These are phyloP conservation scores for Molossus molossus DNA, from an alignment of 2,797 vertebrate species.

Conservation along the genomic window DNA sequence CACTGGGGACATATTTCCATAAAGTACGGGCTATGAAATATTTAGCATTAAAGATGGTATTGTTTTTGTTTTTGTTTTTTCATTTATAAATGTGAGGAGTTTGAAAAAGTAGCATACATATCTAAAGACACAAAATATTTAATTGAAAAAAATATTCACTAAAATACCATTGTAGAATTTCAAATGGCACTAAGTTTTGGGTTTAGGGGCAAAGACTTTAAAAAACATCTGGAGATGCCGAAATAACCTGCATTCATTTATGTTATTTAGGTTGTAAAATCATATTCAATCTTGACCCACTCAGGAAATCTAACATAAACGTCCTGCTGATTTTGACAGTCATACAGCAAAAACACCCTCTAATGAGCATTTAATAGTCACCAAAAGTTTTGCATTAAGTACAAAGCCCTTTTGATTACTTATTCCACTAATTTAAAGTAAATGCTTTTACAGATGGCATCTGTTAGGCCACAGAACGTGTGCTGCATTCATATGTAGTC, in stretches of 20 bases:
- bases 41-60: conserved; percentile 1
- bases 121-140: conserved; percentile 80
- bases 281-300: conserved; percentile 94
- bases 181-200: conserved; percentile 89
- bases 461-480: conserved; percentile 92
- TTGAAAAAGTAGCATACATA: conserved; percentile 50
- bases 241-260: conserved; percentile 93
- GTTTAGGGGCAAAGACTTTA: conserved; percentile 88
- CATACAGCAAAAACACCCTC: conserved; percentile 93
- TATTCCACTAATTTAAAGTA: conserved; percentile 95
- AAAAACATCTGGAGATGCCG: conserved; percentile 92
- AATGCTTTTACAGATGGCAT: conserved; percentile 95
- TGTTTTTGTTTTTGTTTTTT: background rate
- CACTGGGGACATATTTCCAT: conserved; percentile 36
- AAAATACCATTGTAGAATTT: conserved; percentile 87
- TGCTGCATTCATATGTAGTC: conserved; percentile 91
- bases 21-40: conserved; percentile 34
- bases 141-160: conserved; percentile 81
- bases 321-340: conserved; percentile 94
- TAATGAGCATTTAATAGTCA: conserved; percentile 95
- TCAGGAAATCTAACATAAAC: conserved; percentile 94
- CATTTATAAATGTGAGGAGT: conserved; percentile 54
- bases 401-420: conserved; percentile 95
- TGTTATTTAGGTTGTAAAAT: conserved; percentile 93
- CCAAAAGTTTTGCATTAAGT: conserved; percentile 95